Evolutionary conservation across 2,888 invertebrate species (phyloP).

Genomic region (Ceriagrion tenellum): DNA sequence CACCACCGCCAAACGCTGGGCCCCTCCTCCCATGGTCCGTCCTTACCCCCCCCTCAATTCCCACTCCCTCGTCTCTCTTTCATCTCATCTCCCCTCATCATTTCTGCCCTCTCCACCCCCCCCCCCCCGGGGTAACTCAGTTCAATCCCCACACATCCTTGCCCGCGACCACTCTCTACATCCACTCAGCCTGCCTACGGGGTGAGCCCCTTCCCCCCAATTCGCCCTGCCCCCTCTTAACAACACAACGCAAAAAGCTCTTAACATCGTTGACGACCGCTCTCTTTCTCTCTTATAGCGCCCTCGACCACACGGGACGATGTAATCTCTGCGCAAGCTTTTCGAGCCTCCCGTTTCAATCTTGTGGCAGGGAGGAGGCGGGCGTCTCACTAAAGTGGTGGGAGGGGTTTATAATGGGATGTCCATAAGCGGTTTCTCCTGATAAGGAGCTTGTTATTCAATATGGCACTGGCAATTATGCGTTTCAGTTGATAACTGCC

Average conservation of each 20-base stretch:
- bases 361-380: background rate
- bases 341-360: background rate
- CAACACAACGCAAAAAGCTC: background rate
- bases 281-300: background rate
- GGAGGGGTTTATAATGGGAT: background rate
- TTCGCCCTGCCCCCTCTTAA: background rate
- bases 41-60: too few species aligned
- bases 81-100: background rate
- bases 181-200: background rate
- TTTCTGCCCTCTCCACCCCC: background rate
- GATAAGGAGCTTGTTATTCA: background rate
- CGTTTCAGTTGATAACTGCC: too few species aligned
- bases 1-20: slow-evolving; percentile 29
- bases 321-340: slow-evolving; percentile 2
- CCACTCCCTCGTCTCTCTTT: background rate
- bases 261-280: background rate
- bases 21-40: too few species aligned
- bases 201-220: background rate
- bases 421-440: background rate
- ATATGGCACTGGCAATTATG: background rate
- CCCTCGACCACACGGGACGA: background rate
- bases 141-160: background rate
- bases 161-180: background rate
- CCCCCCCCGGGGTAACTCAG: too few species aligned
- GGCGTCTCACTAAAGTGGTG: background rate